A percentile compares a stretch with the other conserved stretches of the same genome.
Conservation (phyloP, 2,797 vertebrate genomes). For the Acanthiza pusilla region DNA sequence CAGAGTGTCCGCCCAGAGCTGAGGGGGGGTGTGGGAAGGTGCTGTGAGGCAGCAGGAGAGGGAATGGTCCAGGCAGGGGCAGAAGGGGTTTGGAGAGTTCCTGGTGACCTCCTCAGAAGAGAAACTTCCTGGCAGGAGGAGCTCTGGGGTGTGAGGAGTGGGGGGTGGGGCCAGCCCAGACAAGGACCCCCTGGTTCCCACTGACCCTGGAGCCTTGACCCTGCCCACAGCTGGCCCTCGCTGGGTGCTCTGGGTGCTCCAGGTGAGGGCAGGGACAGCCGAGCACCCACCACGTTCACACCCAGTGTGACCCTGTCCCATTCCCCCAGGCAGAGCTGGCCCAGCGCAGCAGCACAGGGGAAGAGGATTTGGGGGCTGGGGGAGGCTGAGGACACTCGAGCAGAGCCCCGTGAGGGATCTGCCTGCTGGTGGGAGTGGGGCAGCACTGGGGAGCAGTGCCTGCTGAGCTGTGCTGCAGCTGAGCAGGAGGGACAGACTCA, state of each 20-base stretch:
- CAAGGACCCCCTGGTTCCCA: background rate
- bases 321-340: background rate
- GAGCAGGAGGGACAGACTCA: background rate
- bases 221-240: background rate
- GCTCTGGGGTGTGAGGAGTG: background rate
- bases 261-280: background rate
- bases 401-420: background rate
- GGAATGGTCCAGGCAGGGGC: background rate
- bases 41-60: background rate
- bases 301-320: no score
- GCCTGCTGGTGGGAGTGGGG: background rate
- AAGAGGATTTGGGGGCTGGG: background rate
- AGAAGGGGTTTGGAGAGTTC: background rate
- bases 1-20: background rate
- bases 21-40: background rate
- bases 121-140: background rate
- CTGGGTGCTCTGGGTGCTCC: background rate
- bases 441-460: background rate
- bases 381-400: background rate
- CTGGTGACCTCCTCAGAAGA: background rate
- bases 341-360: background rate
- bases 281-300: fast-evolving
- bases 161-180: background rate
- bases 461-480: background rate
- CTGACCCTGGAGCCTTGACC: background rate